phyloP scores from a whole-genome alignment of 2,888 invertebrate species.

The Nomada hirtipes region DNA sequence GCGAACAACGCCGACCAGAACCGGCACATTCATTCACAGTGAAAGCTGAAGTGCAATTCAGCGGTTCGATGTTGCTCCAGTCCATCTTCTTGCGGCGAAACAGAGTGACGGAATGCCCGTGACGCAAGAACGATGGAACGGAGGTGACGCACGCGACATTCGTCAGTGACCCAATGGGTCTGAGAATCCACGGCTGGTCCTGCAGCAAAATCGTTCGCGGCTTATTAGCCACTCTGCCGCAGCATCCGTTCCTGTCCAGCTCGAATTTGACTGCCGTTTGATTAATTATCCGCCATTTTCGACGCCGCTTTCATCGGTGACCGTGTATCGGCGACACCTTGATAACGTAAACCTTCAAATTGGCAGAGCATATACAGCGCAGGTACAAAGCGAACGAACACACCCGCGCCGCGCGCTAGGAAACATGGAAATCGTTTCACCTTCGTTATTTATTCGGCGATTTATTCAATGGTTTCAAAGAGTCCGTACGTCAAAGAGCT shows the following conservation, averaged over 20 bases:
- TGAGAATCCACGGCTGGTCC: constrained; percentile 59
- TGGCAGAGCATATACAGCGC: not conserved
- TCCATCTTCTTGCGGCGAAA: constrained; percentile 18
- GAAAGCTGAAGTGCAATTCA: not conserved
- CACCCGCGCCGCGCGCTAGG: not conserved
- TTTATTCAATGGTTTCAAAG: constrained; percentile 14
- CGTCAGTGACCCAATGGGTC: constrained; percentile 66
- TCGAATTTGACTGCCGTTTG: not conserved
- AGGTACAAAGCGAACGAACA: not conserved
- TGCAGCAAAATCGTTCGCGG: constrained; percentile 66
- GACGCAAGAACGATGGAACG: constrained; percentile 60
- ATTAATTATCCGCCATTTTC: constrained; percentile 51
- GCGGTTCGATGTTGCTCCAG: no score
- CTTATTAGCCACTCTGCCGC: constrained; percentile 67
- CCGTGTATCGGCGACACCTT: constrained; percentile 10
- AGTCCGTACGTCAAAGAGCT: constrained; percentile 8
- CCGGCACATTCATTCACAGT: no score
- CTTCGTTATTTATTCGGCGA: constrained; percentile 31
- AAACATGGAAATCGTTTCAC: constrained; percentile 25
- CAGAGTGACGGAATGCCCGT: constrained; percentile 28
- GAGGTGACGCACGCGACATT: constrained; percentile 67
- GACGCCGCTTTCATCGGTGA: constrained; percentile 14
- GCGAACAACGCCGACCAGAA: no score
- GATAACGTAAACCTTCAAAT: constrained; percentile 9
- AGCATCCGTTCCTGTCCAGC: constrained; percentile 22